Evolutionary conservation across 2,888 invertebrate genomes (phyloP).

Genomic region (Netelia inedita): DNA sequence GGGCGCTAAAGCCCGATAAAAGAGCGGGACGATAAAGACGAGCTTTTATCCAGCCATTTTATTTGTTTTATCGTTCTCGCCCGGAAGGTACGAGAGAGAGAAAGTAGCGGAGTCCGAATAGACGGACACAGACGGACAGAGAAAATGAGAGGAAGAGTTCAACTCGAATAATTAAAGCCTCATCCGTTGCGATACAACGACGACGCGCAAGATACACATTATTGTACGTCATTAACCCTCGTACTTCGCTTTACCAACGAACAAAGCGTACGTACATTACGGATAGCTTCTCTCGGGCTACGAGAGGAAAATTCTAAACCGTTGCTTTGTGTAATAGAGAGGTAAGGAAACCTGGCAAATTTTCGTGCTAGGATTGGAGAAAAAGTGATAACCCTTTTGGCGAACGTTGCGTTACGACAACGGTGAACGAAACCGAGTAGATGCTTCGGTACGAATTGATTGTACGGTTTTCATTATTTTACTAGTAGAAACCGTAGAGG

Average conservation of each 20-base stretch:
- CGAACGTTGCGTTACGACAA: slow-evolving; percentile 6
- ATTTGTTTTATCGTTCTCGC: slow-evolving; percentile 71
- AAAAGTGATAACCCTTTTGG: neutral
- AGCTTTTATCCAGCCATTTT: slow-evolving; percentile 72
- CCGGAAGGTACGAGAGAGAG: slow-evolving; percentile 20
- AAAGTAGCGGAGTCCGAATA: neutral
- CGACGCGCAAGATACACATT: slow-evolving; percentile 59
- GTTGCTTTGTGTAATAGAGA: neutral
- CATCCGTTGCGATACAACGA: slow-evolving; percentile 49
- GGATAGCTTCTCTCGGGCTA: neutral
- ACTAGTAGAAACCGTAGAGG: neutral
- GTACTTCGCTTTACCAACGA: neutral
- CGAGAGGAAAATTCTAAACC: neutral
- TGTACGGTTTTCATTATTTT: slow-evolving; percentile 71
- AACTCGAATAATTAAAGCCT: slow-evolving; percentile 56
- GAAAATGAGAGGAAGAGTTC: slow-evolving; percentile 23
- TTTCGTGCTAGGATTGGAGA: neutral
- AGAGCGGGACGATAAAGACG: slow-evolving; percentile 71
- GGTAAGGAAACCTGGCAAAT: neutral
- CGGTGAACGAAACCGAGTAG: slow-evolving; percentile 59
- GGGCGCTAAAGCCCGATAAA: slow-evolving; percentile 69
- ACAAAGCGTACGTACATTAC: slow-evolving; percentile 5
- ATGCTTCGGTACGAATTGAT: slow-evolving; percentile 68
- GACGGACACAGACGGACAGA: neutral
- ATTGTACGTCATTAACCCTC: slow-evolving; percentile 63